Percentiles rank a stretch among this genome's conserved stretches.
Evolutionary conservation across 2,888 invertebrate species (phyloP).

Genomic region (Chironomus riparius): DNA sequence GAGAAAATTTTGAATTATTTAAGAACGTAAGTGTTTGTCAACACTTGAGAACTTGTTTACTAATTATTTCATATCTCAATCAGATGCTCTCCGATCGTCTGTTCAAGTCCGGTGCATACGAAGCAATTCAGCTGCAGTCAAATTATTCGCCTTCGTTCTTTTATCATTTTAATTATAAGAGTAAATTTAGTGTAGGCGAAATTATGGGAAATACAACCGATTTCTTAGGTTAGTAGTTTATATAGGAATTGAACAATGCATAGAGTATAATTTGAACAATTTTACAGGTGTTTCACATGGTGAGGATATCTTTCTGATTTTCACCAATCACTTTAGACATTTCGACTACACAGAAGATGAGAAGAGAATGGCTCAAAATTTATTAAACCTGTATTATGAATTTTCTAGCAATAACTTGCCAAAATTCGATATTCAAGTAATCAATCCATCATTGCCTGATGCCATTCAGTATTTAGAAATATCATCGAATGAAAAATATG

Average conservation of each 20-base stretch:
- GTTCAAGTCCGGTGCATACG: conserved; percentile 52
- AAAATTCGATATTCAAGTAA: not conserved
- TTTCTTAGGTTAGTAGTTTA: conserved; percentile 36
- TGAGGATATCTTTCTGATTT: conserved; percentile 50
- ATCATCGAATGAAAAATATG: not conserved
- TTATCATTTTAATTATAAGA: conserved; percentile 56
- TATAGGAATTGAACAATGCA: not conserved
- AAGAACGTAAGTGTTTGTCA: conserved; percentile 32
- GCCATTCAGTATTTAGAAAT: not conserved
- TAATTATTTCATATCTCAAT: conserved; percentile 27
- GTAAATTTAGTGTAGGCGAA: conserved; percentile 49
- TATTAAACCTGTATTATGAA: conserved; percentile 48
- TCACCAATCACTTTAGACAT: conserved; percentile 39
- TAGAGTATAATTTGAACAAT: not conserved
- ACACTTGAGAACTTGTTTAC: conserved; percentile 35
- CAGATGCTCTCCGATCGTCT: conserved; percentile 57
- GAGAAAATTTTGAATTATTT: conserved; percentile 39
- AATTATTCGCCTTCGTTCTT: conserved; percentile 51
- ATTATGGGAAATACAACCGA: conserved; percentile 45
- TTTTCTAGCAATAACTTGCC: conserved; percentile 40
- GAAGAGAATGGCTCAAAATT: conserved; percentile 44
- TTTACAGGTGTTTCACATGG: conserved; percentile 53
- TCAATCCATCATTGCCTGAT: not conserved
- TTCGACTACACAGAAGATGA: conserved; percentile 42
- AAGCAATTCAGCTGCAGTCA: conserved; percentile 52